Base-by-base conservation (phyloP, 2,888 invertebrate species). In the Ischnura elegans region DNA sequence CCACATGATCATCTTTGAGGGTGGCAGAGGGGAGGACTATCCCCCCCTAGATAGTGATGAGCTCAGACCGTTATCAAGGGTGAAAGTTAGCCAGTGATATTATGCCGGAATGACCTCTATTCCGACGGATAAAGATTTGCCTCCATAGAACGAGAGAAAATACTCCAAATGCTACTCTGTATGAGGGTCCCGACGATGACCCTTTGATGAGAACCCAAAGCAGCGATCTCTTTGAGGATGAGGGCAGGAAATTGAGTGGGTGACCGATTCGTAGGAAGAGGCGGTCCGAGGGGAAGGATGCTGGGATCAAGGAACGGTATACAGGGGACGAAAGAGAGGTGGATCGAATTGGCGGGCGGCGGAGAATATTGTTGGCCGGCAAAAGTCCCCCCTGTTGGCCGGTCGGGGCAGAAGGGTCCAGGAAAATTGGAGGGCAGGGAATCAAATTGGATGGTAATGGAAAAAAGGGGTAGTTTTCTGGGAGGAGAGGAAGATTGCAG, bases 361-460 rank as follows among this genome's bases (percentile, higher is more conserved):
- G 61, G 61, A n/a, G 61, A 61, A 61, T n/a, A n/a, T 61, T 61
- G 61, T 25, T n/a, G 61, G 61, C 61, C 61, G 61, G 61, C 61
- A 25, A 61, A n/a, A 25, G 61, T 61, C 61, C 61, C 61, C n/a
- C n/a, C n/a, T n/a, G n/a, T 4, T 1, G 25, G 61, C 61, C 21
- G 25, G 61, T n/a, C 21, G 25, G 25, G 61, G 61, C 25, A 2
- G 19, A n/a, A 61, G 61, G 61, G 25, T 61, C 61, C 25, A 25
- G 5, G 61, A 25, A 25, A 61, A 61, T 61, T 61, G 61, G 61
- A 61, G 61, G 61, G 61, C 61, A 61, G 61, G 25, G 61, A 61
- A 61, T 61, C 61, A 61, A 61, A 61, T 61, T 61, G 61, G 61
- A 61, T 25, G 61, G 61, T 61, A 61, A 61, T 61, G 61, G 61